Base-by-base conservation (phyloP, 2,888 invertebrate genomes). In the Heliconius sara region DNA sequence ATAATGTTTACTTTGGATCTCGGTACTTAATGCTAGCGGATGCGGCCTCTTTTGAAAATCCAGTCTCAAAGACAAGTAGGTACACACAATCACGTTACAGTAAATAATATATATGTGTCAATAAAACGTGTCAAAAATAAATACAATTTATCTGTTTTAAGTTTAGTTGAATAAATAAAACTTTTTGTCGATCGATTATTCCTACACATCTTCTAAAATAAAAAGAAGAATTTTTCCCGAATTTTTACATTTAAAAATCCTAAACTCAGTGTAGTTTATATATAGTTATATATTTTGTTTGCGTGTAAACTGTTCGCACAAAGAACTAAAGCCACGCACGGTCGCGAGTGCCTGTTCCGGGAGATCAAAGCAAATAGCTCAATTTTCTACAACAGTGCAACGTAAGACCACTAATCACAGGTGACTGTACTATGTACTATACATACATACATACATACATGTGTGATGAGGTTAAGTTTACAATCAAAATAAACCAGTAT, bases 1-100 rank as follows among this genome's bases (percentile, higher is more conserved):
- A 84, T 85, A 84, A 83, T 84, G 81, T 84, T 83, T 85, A 82
- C 80, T 84, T 83, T 80, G 82, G 81, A 79, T 34, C 80, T 77
- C 79, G 78, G 80, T 78, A 83, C 76, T 83, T 52, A 52, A 52
- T 22, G 52, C 19, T 52, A 19, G 52, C 52, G 6, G 52, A 52
- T 52, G 52, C 19, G 52, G 2, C 52, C 19, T 22, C 52, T 52
- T 52, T 19, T 19, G 52, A 22, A 7, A 52, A 52, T 19, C 52
- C 19, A 22, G 19, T 22, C 19, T 22, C 52, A 52, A 52, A 52
- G 52, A 52, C 19, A 52, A 52, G 52, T 52, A 19, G 52, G 19
- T 19, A 52, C 19, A 52, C 19, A 52, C 52, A 52, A 52, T 52
- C 52, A 52, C 47, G 47, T 47, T 47, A 16, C 47, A 47, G 47